Percentiles rank a stretch among this genome's conserved stretches.
Conservation (phyloP, 2,888 invertebrate species). For the Lycophotia porphyrea region DNA sequence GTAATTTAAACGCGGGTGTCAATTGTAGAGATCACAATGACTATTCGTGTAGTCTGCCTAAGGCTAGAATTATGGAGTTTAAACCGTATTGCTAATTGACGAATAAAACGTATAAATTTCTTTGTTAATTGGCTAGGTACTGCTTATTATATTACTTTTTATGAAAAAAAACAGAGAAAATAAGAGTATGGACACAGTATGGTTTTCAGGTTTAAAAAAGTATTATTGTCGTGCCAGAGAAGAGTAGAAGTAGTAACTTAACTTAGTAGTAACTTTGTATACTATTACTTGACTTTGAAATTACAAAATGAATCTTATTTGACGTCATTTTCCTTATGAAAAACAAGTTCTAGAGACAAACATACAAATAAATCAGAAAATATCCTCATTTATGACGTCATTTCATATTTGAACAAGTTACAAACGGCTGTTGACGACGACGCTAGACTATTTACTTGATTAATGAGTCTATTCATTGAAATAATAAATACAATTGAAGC, state of each 20-base stretch:
- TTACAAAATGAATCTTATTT: neutral
- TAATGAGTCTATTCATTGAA: constrained; percentile 44
- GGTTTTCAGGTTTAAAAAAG: neutral
- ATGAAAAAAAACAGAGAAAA: neutral
- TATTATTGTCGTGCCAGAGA: neutral
- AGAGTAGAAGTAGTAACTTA: neutral
- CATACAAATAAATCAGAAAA: constrained; percentile 27
- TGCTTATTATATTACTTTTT: neutral
- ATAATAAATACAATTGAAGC: constrained; percentile 38
- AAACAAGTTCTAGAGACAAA: constrained; percentile 18
- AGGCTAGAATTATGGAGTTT: neutral
- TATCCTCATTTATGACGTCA: constrained; percentile 47
- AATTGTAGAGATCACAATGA: constrained; percentile 16
- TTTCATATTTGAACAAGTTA: constrained; percentile 27
- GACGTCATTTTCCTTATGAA: constrained; percentile 25
- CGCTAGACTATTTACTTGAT: constrained; percentile 33
- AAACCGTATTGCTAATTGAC: neutral
- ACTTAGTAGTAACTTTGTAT: no score
- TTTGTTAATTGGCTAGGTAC: neutral
- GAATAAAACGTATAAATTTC: neutral
- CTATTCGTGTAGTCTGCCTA: neutral
- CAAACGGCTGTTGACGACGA: constrained; percentile 7
- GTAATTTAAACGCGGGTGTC: constrained; percentile 19
- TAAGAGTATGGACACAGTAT: neutral
- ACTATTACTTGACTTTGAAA: neutral